Conservation (phyloP, 2,797 vertebrate species). For the Pseudocheirus occidentalis region DNA sequence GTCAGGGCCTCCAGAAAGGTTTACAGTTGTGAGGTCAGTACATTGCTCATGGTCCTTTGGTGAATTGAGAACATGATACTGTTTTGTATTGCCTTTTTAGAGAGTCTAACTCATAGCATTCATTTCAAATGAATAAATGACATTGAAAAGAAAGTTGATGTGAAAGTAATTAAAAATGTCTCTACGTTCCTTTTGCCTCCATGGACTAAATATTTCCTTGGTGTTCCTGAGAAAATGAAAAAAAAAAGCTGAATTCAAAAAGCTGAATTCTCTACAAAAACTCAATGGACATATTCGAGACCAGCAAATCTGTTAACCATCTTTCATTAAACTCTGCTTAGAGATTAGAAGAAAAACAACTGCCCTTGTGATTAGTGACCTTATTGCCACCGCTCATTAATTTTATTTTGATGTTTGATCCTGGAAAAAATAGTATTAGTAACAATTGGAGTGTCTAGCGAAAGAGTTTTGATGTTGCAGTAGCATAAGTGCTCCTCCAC, state of each 20-base stretch:
- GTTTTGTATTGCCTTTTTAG: not conserved
- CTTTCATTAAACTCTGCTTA: conserved; percentile 38
- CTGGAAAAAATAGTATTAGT: conserved; percentile 73
- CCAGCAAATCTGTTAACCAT: conserved; percentile 12
- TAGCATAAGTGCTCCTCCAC: conserved; percentile 79
- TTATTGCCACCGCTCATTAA: conserved; percentile 58
- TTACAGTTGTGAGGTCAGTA: not conserved
- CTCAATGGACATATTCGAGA: conserved; percentile 30
- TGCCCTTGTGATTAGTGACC: conserved; percentile 57
- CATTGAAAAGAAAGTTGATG: not conserved
- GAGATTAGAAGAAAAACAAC: conserved; percentile 51
- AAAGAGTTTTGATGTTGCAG: conserved; percentile 82
- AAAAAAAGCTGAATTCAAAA: too few species aligned
- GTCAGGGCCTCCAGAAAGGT: not conserved
- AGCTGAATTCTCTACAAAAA: conserved; percentile 56
- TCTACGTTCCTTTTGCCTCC: conserved; percentile 39
- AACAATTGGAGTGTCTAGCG: conserved; percentile 75
- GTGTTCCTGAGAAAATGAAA: conserved; percentile 49
- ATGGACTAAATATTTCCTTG: not conserved
- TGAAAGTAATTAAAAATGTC: not conserved
- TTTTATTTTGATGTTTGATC: conserved; percentile 54
- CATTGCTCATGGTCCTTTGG: not conserved
- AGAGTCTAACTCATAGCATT: not conserved
- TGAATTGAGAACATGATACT: not conserved
- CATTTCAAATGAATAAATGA: not conserved